These are phyloP conservation scores for Epistrophella euchroma DNA, from an alignment of 2,888 invertebrate genomes.

Conservation along the genomic window DNA sequence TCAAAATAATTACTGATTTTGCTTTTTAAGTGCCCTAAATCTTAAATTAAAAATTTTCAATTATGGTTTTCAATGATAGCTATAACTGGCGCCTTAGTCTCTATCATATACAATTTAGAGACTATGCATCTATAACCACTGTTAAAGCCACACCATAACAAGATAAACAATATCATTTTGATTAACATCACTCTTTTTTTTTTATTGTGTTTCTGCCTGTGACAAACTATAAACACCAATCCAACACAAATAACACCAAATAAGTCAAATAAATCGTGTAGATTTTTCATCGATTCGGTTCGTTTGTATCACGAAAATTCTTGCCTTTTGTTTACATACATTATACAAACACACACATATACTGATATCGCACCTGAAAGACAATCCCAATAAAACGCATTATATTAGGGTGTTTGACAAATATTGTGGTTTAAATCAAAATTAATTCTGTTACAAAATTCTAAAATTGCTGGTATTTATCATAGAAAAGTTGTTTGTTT, in stretches of 20 bases:
- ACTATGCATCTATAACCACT: neutral
- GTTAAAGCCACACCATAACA: neutral
- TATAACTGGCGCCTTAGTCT: too few relatives aligned
- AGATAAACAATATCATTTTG: slow-evolving; percentile 55
- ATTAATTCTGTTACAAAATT: slow-evolving; percentile 61
- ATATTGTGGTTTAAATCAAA: slow-evolving; percentile 56
- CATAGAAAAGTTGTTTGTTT: slow-evolving; percentile 35
- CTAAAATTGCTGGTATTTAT: slow-evolving; percentile 51
- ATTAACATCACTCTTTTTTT: slow-evolving; percentile 54
- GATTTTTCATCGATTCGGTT: slow-evolving; percentile 57
- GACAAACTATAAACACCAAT: slow-evolving; percentile 48
- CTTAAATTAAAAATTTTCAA: too few relatives aligned
- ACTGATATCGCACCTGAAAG: slow-evolving; percentile 56
- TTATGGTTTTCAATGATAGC: too few relatives aligned
- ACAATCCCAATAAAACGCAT: slow-evolving; percentile 36
- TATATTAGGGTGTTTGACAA: slow-evolving; percentile 38
- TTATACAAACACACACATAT: too few relatives aligned
- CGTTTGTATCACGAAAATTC: slow-evolving; percentile 39
- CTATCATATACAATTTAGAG: too few relatives aligned
- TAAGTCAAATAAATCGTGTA: slow-evolving; percentile 67
- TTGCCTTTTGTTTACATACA: slow-evolving; percentile 36
- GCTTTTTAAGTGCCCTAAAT: too few relatives aligned
- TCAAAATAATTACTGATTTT: too few relatives aligned
- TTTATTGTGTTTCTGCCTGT: slow-evolving; percentile 31
- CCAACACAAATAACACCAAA: slow-evolving; percentile 31